Conservation (phyloP, 2,113 vertebrate species). For the Todiramphus saurophagus region DNA sequence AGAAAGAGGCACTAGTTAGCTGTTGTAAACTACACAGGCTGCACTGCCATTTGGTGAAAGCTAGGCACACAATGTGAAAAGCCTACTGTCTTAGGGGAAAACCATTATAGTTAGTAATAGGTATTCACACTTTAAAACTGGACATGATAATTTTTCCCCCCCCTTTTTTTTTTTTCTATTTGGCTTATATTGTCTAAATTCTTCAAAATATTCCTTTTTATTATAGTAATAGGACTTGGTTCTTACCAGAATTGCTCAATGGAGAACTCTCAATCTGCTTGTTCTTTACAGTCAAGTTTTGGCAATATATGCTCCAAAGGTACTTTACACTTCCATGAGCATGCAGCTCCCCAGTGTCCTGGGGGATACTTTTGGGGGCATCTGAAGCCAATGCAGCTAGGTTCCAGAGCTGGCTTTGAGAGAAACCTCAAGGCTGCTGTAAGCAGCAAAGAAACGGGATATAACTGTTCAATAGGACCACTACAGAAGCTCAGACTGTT, state of each 20-base stretch:
- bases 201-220: not conserved
- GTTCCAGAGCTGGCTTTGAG: not conserved
- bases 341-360: accelerated
- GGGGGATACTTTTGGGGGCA: not conserved
- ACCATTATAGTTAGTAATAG: not conserved
- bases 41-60: not conserved
- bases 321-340: not conserved
- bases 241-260: not conserved
- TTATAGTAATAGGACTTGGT: not conserved
- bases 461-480: not conserved
- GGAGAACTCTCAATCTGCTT: not conserved
- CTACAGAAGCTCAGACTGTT: not conserved
- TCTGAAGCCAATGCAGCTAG: not conserved
- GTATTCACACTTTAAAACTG: not conserved
- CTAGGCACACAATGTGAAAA: not conserved
- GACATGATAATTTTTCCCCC: not conserved
- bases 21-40: not conserved
- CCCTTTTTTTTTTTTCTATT: not conserved
- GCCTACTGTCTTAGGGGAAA: not conserved
- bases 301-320: not conserved
- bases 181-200: not conserved
- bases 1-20: not conserved
- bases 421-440: not conserved
- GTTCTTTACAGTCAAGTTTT: not conserved
- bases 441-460: not conserved